A percentile compares a stretch with the other conserved stretches of the same genome.
phyloP scores from a whole-genome alignment of 2,888 invertebrate genomes.

The Perizoma flavofasciatum region DNA sequence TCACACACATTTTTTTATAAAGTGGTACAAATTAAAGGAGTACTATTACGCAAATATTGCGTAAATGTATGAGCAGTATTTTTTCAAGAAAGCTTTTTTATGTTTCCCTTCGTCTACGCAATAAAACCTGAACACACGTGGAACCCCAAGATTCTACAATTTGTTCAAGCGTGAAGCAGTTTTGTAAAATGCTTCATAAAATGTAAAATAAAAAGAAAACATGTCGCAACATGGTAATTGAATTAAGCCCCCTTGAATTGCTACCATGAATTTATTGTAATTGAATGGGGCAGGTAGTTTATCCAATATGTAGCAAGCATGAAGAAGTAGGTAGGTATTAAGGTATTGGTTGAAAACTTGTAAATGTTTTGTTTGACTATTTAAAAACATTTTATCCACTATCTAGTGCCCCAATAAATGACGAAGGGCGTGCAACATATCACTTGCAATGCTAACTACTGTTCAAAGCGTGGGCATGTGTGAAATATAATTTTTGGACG shows the following conservation, averaged over 20 bases:
- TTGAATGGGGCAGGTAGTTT: conserved; percentile 42
- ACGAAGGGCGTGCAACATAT: too few relatives aligned
- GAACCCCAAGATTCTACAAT: conserved; percentile 20
- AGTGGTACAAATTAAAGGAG: too few relatives aligned
- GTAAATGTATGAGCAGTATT: too few relatives aligned
- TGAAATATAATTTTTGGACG: too few relatives aligned
- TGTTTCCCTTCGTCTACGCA: background rate
- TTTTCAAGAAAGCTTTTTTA: conserved; percentile 7
- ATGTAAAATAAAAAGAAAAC: conserved; percentile 58
- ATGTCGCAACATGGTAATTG: conserved; percentile 62
- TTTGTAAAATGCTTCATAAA: conserved; percentile 69
- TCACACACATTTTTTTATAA: too few relatives aligned
- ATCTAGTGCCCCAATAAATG: too few relatives aligned
- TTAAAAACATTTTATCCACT: too few relatives aligned
- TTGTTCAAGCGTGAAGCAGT: conserved; percentile 50
- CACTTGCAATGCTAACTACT: too few relatives aligned
- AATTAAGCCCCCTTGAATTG: conserved; percentile 63
- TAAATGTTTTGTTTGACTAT: too few relatives aligned
- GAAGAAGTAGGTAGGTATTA: conserved; percentile 3
- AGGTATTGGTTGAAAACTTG: too few relatives aligned
- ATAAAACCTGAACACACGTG: conserved; percentile 18
- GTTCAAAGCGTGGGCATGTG: too few relatives aligned
- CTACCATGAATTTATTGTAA: conserved; percentile 47
- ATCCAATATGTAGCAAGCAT: conserved; percentile 31
- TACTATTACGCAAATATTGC: too few relatives aligned